These are phyloP conservation scores for Campopleginae sp. DNA, from an alignment of 2,888 invertebrate genomes.

Conservation along the genomic window DNA sequence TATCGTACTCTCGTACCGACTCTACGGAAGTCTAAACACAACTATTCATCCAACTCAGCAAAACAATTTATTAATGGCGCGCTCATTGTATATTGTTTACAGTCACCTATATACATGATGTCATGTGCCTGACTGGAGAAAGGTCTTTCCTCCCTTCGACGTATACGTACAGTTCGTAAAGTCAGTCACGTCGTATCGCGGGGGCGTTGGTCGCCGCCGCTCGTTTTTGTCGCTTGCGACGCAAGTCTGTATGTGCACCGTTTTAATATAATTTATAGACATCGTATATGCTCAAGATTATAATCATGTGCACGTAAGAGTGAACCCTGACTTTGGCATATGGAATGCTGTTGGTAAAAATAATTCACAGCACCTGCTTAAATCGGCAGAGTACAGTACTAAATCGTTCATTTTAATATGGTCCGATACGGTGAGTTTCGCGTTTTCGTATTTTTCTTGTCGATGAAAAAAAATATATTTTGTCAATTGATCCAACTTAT, in stretches of 20 bases:
- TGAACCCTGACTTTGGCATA: background rate
- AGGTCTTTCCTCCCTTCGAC: background rate
- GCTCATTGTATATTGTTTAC: background rate
- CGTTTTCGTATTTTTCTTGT: background rate
- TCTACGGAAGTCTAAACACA: background rate
- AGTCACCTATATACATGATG: background rate
- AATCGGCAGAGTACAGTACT: too few species aligned
- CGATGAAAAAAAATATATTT: background rate
- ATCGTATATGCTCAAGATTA: background rate
- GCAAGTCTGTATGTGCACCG: background rate
- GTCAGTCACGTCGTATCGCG: constrained; percentile 21
- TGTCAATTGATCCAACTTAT: background rate
- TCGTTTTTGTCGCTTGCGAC: constrained; percentile 11
- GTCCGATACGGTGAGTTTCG: background rate
- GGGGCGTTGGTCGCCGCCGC: constrained; percentile 15
- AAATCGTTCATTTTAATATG: background rate
- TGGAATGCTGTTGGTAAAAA: constrained; percentile 8
- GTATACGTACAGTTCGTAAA: background rate
- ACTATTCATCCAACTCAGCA: background rate
- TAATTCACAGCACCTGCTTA: too few species aligned
- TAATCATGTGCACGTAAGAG: constrained; percentile 3
- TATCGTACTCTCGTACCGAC: background rate
- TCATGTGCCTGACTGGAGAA: background rate
- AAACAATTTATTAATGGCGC: constrained; percentile 30
- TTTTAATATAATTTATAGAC: constrained; percentile 21